Percentiles rank a stretch among this genome's conserved stretches.
phyloP scores from a whole-genome alignment of 2,797 vertebrate genomes.

The Neopelma chrysocephalum region DNA sequence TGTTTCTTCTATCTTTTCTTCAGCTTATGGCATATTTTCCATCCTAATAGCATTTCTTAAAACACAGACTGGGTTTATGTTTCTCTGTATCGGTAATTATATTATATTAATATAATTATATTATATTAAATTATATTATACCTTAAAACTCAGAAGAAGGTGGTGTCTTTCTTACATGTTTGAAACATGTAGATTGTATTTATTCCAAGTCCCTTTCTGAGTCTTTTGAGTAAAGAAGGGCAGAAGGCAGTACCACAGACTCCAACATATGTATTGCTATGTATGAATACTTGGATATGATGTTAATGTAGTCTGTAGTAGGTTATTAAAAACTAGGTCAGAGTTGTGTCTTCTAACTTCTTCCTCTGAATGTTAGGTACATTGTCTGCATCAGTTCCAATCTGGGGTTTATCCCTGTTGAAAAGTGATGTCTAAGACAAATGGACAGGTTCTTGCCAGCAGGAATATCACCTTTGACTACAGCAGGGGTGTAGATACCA shows the following conservation, averaged over 20 bases:
- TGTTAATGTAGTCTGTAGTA: neutral
- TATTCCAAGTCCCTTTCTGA: neutral
- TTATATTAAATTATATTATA: neutral
- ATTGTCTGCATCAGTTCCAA: neutral
- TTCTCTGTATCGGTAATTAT: neutral
- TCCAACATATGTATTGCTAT: neutral
- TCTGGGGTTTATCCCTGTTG: neutral
- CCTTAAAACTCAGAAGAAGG: neutral
- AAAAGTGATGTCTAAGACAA: neutral
- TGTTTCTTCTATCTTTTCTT: neutral
- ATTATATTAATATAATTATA: too few relatives aligned
- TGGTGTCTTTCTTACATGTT: neutral
- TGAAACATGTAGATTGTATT: neutral
- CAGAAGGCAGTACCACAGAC: neutral
- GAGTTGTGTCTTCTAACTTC: neutral
- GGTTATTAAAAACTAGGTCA: neutral
- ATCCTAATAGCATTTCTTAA: neutral
- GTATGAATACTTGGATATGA: neutral
- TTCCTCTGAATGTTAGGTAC: neutral
- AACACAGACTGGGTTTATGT: neutral
- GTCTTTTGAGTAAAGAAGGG: neutral
- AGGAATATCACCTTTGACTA: neutral
- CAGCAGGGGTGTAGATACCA: too few relatives aligned
- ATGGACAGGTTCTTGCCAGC: neutral
- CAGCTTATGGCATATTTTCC: neutral